Evolutionary conservation across 2,888 invertebrate species (phyloP).

Genomic region (Rhorus exstirpatorius): DNA sequence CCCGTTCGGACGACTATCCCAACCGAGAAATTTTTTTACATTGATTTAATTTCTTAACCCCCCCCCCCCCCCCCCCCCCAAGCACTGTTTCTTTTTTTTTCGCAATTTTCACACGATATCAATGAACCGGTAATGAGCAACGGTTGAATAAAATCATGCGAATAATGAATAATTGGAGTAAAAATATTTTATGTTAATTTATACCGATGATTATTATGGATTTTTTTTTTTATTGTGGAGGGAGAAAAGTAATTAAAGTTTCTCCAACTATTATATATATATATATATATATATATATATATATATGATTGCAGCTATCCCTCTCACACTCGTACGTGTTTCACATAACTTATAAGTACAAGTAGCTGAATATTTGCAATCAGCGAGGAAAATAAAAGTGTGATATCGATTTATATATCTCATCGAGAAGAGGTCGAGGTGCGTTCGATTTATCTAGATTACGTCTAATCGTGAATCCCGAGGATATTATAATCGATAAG

Average conservation of each 20-base stretch:
- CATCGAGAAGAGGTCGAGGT: too few relatives aligned
- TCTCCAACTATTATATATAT: too few relatives aligned
- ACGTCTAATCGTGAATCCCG: conserved; percentile 30
- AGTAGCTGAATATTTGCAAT: not conserved
- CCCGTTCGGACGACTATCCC: conserved; percentile 32
- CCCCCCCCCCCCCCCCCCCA: too few relatives aligned
- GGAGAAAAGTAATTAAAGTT: not conserved
- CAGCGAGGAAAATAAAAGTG: not conserved
- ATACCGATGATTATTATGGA: not conserved
- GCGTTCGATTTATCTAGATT: not conserved
- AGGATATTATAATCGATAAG: conserved; percentile 18
- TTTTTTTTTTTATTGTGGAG: not conserved
- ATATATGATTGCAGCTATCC: too few relatives aligned
- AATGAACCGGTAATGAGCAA: not conserved
- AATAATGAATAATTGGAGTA: not conserved
- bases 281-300: too few relatives aligned
- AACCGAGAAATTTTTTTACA: conserved; percentile 34
- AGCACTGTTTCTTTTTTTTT: not conserved
- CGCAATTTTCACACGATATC: not conserved
- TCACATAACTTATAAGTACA: too few relatives aligned
- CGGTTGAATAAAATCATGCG: not conserved
- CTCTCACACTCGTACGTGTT: too few relatives aligned
- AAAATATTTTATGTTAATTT: not conserved
- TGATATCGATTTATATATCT: too few relatives aligned
- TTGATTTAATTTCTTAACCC: conserved; percentile 54